Conservation (phyloP, 1,140 invertebrate species). For the Pseudachorutes palmiensis region DNA sequence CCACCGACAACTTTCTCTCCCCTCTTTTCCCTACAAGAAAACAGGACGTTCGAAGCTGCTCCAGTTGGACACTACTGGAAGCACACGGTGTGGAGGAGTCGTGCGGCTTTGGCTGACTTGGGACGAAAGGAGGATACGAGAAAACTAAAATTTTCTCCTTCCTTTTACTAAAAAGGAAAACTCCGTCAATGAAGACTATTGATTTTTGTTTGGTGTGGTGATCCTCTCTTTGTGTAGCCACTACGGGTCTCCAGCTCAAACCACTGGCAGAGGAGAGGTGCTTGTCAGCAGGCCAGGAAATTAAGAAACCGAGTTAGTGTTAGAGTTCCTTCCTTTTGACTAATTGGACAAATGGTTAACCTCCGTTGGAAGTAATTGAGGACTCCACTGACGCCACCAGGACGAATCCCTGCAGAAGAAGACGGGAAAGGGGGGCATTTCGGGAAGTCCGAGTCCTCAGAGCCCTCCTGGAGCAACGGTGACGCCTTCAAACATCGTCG, state of each 20-base stretch:
- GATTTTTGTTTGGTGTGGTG: slow-evolving; percentile 1
- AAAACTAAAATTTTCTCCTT: too few relatives aligned
- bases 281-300: too few relatives aligned
- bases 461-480: background rate
- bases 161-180: too few relatives aligned
- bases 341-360: background rate
- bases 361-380: background rate
- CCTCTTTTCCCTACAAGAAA: background rate
- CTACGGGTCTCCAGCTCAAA: background rate
- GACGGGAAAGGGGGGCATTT: too few relatives aligned
- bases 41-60: background rate
- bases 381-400: background rate
- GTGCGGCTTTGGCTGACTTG: too few relatives aligned
- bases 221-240: background rate
- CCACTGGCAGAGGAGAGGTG: background rate
- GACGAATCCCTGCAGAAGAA: slow-evolving; percentile 2
- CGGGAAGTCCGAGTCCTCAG: background rate
- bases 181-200: slow-evolving; percentile 11
- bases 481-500: background rate
- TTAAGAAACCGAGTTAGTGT: too few relatives aligned
- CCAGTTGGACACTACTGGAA: background rate
- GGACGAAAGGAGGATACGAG: too few relatives aligned
- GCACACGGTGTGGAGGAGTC: too few relatives aligned
- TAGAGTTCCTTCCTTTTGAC: too few relatives aligned
- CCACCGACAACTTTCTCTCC: background rate